phyloP scores from a whole-genome alignment of 2,888 invertebrate species.

The Helobdella robusta region DNA sequence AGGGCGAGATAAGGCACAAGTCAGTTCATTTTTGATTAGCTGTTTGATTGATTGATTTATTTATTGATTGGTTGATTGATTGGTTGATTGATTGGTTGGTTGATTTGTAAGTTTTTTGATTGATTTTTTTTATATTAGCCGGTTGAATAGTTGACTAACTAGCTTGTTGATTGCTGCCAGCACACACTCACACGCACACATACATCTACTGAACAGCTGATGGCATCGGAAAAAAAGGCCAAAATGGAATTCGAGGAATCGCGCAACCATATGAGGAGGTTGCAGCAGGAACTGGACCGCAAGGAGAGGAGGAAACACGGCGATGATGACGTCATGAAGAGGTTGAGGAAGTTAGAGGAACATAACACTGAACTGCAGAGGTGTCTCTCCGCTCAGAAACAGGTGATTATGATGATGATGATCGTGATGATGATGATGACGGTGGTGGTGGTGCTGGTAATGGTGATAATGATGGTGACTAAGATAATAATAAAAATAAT shows the following conservation, averaged over 20 bases:
- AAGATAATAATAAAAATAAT: too few relatives aligned
- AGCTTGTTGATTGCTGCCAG: not conserved
- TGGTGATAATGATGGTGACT: too few relatives aligned
- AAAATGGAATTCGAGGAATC: conserved; percentile 81
- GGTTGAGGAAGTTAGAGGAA: conserved; percentile 87
- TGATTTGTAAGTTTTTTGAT: not conserved
- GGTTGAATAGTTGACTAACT: not conserved
- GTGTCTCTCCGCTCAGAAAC: conserved; percentile 64
- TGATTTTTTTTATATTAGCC: not conserved
- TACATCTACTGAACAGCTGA: conserved; percentile 49
- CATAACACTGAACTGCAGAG: conserved; percentile 83
- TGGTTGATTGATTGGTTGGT: not conserved
- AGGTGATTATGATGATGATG: conserved; percentile 48
- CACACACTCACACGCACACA: not conserved
- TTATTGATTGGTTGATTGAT: not conserved
- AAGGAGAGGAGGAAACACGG: conserved; percentile 77
- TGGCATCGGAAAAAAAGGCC: conserved; percentile 86
- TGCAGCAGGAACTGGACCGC: conserved; percentile 75
- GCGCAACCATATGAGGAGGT: conserved; percentile 49
- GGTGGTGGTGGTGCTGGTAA: too few relatives aligned
- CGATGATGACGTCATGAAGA: conserved; percentile 84
- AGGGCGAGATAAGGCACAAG: conserved; percentile 84
- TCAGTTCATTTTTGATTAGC: conserved; percentile 45
- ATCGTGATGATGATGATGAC: too few relatives aligned
- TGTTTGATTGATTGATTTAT: not conserved